phyloP scores from a whole-genome alignment of 2,797 vertebrate species.

The Pempheris klunzingeri region DNA sequence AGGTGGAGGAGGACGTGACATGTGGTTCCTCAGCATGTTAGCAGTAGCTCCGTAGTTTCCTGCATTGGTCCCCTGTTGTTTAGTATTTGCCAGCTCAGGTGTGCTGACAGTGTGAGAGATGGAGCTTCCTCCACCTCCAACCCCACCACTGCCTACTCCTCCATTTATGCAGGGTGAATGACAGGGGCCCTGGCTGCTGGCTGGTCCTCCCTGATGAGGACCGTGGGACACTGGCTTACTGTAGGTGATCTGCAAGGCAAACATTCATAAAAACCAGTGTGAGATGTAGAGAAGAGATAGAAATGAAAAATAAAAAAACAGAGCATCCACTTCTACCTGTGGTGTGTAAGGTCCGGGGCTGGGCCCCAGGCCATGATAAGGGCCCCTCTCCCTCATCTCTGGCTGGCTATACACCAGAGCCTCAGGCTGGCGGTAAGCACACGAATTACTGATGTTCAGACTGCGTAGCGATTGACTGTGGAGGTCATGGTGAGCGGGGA shows the following conservation, averaged over 20 bases:
- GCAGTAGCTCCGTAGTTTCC: slow-evolving; percentile 81
- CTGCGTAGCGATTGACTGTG: slow-evolving; percentile 96
- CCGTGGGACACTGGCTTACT: slow-evolving; percentile 86
- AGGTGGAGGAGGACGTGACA: slow-evolving; percentile 92
- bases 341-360: slow-evolving; percentile 79
- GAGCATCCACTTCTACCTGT: slow-evolving; percentile 70
- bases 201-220: slow-evolving; percentile 86
- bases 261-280: slow-evolving; percentile 19
- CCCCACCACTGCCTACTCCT: slow-evolving; percentile 51
- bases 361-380: slow-evolving; percentile 82
- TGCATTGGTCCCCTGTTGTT: slow-evolving; percentile 83
- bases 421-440: slow-evolving; percentile 93
- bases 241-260: slow-evolving; percentile 83
- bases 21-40: slow-evolving; percentile 91
- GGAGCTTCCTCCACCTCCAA: slow-evolving; percentile 81
- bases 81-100: slow-evolving; percentile 93
- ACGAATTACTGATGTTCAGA: slow-evolving; percentile 94
- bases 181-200: slow-evolving; percentile 73
- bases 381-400: slow-evolving; percentile 92
- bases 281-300: slow-evolving; percentile 1
- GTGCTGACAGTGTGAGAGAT: slow-evolving; percentile 98
- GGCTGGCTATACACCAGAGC: slow-evolving; percentile 96
- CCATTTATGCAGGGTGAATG: slow-evolving; percentile 79
- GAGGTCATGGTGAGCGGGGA: slow-evolving; percentile 86
- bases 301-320: not conserved